These are phyloP conservation scores for Hypotaenidia philippensis DNA, from an alignment of 2,797 vertebrate species.

Conservation along the genomic window DNA sequence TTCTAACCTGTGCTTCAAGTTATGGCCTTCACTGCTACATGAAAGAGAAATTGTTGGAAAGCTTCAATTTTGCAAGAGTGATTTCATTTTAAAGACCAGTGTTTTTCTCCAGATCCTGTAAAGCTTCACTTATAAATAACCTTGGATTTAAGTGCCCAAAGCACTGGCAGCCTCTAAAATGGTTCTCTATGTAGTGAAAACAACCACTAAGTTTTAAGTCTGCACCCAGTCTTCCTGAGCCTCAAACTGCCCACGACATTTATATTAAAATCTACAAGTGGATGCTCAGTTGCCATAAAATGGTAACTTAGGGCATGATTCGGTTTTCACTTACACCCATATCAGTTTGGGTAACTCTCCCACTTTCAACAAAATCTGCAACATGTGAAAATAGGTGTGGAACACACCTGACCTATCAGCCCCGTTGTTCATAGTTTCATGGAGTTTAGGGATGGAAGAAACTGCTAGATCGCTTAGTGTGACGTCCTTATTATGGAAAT, in stretches of 20 bases:
- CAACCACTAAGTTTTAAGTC: not conserved
- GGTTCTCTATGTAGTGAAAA: not conserved
- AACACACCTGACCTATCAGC: not conserved
- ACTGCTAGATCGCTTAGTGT: not conserved
- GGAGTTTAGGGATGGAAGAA: not conserved
- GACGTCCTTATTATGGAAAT: not conserved
- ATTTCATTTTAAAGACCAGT: constrained; percentile 37
- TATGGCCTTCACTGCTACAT: not conserved
- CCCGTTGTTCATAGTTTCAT: not conserved
- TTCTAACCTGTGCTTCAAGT: not conserved
- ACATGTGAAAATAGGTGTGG: not conserved
- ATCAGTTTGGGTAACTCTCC: not conserved
- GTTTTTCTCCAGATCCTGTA: constrained; percentile 7
- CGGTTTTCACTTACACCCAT: not conserved
- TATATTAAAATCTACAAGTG: constrained; percentile 16
- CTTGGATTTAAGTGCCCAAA: constrained; percentile 10
- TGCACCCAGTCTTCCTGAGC: not conserved
- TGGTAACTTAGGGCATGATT: not conserved
- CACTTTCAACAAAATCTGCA: not conserved
- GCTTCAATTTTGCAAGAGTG: constrained; percentile 7
- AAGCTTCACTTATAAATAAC: constrained; percentile 22
- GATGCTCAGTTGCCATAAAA: constrained; percentile 7
- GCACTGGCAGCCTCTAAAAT: constrained; percentile 8
- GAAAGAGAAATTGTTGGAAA: constrained; percentile 21
- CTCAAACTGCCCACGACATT: not conserved